Conservation (phyloP, 2,113 vertebrate genomes). For the Odocoileus hemionus region DNA sequence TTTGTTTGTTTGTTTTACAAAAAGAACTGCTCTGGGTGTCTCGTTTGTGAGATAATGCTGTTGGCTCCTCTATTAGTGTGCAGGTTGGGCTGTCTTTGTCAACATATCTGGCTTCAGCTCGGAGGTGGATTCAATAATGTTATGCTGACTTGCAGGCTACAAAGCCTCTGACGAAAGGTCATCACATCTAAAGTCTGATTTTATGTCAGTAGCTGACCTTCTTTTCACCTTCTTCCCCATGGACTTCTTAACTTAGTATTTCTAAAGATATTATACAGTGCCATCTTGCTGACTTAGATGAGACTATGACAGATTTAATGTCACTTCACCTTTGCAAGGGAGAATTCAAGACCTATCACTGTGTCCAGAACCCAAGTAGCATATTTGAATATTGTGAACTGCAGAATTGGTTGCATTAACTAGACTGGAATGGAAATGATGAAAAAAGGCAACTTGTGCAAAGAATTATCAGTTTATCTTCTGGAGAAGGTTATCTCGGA, state of each 20-base stretch:
- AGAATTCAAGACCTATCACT: constrained; percentile 61
- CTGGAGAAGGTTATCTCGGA: neutral
- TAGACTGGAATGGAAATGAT: constrained; percentile 27
- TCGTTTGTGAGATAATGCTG: constrained; percentile 60
- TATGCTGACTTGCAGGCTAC: constrained; percentile 78
- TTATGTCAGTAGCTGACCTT: constrained; percentile 78
- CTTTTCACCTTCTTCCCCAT: constrained; percentile 71
- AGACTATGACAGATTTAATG: constrained; percentile 63
- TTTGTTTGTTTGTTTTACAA: neutral
- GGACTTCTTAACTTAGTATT: constrained; percentile 68
- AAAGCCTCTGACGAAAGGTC: constrained; percentile 75
- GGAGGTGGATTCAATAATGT: constrained; percentile 75
- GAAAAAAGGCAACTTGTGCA: neutral
- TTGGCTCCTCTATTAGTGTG: constrained; percentile 64
- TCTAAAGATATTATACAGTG: constrained; percentile 61
- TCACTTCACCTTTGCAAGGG: constrained; percentile 60
- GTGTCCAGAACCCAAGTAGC: constrained; percentile 41
- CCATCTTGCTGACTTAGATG: constrained; percentile 72
- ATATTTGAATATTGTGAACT: constrained; percentile 61
- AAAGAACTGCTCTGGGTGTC: constrained; percentile 45
- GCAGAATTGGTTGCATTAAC: constrained; percentile 9
- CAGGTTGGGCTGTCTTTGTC: constrained; percentile 56
- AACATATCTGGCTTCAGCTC: constrained; percentile 63
- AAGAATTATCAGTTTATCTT: constrained; percentile 19
- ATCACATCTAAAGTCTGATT: constrained; percentile 72